These are phyloP conservation scores for Cervus canadensis DNA, from an alignment of 2,113 vertebrate species.

Conservation along the genomic window DNA sequence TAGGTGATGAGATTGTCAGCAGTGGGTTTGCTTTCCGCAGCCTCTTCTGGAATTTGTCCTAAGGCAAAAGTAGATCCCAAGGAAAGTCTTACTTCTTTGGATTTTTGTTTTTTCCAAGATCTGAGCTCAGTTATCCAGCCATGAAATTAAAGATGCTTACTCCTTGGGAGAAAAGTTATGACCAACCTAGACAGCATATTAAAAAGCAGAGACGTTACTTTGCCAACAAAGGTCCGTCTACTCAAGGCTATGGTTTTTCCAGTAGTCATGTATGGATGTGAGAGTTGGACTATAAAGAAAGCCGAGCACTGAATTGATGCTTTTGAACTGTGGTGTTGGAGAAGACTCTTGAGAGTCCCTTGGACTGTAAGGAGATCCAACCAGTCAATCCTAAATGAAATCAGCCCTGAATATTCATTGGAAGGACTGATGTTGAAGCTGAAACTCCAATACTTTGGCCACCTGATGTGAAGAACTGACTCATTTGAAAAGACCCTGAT, in stretches of 20 bases:
- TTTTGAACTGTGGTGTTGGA: not conserved
- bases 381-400: not conserved
- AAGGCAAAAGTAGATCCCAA: not conserved
- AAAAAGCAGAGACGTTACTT: not conserved
- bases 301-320: rapidly evolving
- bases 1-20: not conserved
- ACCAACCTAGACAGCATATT: not conserved
- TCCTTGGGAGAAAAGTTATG: not conserved
- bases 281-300: not conserved
- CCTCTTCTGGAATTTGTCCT: not conserved
- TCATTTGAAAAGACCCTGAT: not conserved
- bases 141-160: not conserved
- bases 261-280: not conserved
- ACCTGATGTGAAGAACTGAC: not conserved
- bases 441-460: not conserved
- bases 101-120: not conserved
- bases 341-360: not conserved
- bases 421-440: not conserved
- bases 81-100: not conserved
- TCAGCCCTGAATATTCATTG: not conserved
- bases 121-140: not conserved
- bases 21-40: not conserved
- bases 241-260: not conserved
- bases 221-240: not conserved
- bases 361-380: not conserved